phyloP scores from a whole-genome alignment of 2,797 vertebrate species.

The Spinus olivaceus region DNA sequence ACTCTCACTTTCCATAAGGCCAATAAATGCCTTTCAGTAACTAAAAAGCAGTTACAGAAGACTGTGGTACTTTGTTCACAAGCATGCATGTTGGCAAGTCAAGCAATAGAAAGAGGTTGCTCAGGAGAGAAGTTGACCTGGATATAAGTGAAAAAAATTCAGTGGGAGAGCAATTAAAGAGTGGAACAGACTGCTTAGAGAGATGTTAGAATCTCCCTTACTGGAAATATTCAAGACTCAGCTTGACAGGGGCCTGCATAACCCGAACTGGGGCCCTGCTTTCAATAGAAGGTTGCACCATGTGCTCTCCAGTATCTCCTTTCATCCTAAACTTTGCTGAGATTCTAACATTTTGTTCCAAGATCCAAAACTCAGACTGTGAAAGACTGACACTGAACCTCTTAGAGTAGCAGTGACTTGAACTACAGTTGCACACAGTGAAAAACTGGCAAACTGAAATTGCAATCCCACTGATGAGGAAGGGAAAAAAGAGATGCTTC shows the following conservation, averaged over 20 bases:
- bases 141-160: background rate
- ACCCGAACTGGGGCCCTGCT: background rate
- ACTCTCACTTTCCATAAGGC: background rate
- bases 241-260: background rate
- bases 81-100: background rate
- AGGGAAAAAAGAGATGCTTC: background rate
- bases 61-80: background rate
- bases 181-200: background rate
- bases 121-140: background rate
- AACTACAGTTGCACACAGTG: background rate
- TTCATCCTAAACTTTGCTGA: background rate
- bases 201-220: background rate
- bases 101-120: background rate
- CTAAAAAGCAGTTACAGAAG: background rate
- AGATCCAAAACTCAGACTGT: background rate
- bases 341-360: background rate
- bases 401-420: background rate
- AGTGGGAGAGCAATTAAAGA: background rate
- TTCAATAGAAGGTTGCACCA: background rate
- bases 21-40: background rate
- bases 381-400: background rate
- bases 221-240: background rate
- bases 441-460: background rate
- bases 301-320: fast-evolving
- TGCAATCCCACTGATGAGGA: background rate